phyloP scores from a whole-genome alignment of 2,888 invertebrate species.

The Drosophila meridionalis region DNA sequence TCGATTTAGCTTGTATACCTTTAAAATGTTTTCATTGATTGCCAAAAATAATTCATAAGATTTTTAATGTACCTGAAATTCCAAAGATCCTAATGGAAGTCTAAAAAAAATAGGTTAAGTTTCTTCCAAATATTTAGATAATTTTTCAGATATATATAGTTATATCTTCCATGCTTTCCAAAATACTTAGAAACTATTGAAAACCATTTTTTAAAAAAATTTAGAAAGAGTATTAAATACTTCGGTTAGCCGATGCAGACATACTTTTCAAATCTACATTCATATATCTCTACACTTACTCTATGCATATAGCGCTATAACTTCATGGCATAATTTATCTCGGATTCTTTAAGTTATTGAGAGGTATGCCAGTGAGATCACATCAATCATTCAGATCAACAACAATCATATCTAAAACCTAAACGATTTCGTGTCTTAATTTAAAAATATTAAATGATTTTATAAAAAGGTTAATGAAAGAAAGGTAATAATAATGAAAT shows the following conservation, averaged over 20 bases:
- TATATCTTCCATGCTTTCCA: slow-evolving; percentile 36
- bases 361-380: slow-evolving; percentile 28
- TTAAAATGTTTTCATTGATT: slow-evolving; percentile 64
- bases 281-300: neutral
- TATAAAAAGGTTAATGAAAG: slow-evolving; percentile 43
- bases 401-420: slow-evolving; percentile 75
- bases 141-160: slow-evolving; percentile 19
- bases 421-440: slow-evolving; percentile 76
- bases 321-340: neutral
- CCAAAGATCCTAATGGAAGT: slow-evolving; percentile 67
- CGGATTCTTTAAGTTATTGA: slow-evolving; percentile 23
- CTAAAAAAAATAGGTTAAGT: slow-evolving; percentile 68
- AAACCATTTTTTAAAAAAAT: neutral
- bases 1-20: slow-evolving; percentile 46
- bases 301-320: neutral
- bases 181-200: slow-evolving; percentile 1
- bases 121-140: slow-evolving; percentile 50
- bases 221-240: slow-evolving; percentile 10
- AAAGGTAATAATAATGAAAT: slow-evolving; percentile 22
- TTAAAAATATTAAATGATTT: slow-evolving; percentile 65
- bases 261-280: slow-evolving; percentile 31
- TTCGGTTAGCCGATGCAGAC: slow-evolving; percentile 49
- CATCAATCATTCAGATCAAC: slow-evolving; percentile 64
- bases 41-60: slow-evolving; percentile 75
- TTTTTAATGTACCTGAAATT: slow-evolving; percentile 80